Evolutionary conservation across 1,140 invertebrate genomes (phyloP).

Genomic region (Platorchestia sp.): DNA sequence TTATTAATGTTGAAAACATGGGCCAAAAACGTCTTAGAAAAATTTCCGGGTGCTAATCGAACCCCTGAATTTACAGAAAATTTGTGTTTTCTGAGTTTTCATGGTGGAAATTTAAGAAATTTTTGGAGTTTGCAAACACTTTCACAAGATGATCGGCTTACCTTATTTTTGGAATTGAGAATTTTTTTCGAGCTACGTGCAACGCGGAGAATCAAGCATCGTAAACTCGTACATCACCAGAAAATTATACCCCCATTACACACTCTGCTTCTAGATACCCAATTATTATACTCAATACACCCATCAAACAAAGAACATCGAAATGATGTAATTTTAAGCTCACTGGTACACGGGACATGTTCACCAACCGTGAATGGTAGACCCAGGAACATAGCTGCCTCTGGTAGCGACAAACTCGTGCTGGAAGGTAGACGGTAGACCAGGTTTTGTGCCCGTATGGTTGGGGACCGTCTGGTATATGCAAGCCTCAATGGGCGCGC

Average conservation of each 20-base stretch:
- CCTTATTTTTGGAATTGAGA: too few relatives aligned
- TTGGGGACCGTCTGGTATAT: conserved; percentile 57
- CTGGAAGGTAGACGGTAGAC: conserved; percentile 15
- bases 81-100: too few relatives aligned
- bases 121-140: too few relatives aligned
- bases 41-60: not conserved
- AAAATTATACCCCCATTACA: too few relatives aligned
- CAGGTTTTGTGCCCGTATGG: conserved; percentile 54
- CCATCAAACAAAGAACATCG: too few relatives aligned
- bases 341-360: not conserved
- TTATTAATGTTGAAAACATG: not conserved
- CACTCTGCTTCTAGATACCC: too few relatives aligned
- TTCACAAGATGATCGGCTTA: too few relatives aligned
- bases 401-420: conserved; percentile 30
- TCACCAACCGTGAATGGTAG: not conserved
- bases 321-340: not conserved
- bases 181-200: too few relatives aligned
- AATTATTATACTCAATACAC: too few relatives aligned
- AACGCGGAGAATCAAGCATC: too few relatives aligned
- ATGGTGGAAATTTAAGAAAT: too few relatives aligned
- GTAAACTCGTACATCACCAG: too few relatives aligned
- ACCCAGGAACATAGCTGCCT: conserved; percentile 18
- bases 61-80: not conserved
- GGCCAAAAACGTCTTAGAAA: not conserved
- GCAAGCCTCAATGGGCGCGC: conserved; percentile 47